Evolutionary conservation across 2,113 vertebrate species (phyloP).

Genomic region (Anguilla japonica): DNA sequence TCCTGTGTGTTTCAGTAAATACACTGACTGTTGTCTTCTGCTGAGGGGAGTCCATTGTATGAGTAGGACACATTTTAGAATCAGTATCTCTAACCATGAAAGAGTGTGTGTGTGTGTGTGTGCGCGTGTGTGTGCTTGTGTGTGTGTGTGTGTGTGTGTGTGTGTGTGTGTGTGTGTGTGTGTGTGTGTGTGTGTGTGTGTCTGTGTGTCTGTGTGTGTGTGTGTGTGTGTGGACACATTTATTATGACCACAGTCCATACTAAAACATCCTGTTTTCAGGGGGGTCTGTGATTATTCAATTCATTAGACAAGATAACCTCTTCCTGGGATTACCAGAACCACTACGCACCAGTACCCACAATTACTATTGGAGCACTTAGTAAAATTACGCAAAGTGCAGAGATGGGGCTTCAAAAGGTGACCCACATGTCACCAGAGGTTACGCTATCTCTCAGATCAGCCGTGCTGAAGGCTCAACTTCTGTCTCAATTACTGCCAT

Average conservation of each 20-base stretch:
- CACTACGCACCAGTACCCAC: not conserved
- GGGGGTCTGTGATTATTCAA: not conserved
- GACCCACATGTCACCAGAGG: constrained; percentile 16
- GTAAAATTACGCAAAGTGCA: constrained; percentile 16
- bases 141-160: not conserved
- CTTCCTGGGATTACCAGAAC: constrained; percentile 15
- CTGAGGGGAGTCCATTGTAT: constrained; percentile 6
- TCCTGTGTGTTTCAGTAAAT: not conserved
- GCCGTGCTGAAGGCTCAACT: constrained; percentile 10
- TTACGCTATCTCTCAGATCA: constrained; percentile 17
- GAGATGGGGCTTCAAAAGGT: constrained; percentile 22
- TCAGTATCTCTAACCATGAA: not conserved
- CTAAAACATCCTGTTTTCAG: not conserved
- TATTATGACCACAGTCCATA: not conserved
- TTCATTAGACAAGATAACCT: not conserved
- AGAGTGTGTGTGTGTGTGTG: not conserved
- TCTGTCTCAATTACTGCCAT: constrained; percentile 29
- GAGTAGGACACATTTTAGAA: not conserved
- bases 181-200: not conserved
- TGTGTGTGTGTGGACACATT: not conserved
- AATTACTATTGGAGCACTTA: constrained; percentile 13
- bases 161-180: not conserved
- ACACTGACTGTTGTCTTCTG: not conserved
- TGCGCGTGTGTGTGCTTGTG: too few species aligned
- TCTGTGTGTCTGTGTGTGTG: not conserved